Base-by-base conservation (phyloP, 2,797 vertebrate species). In the Sebastes kiyomatsui region DNA sequence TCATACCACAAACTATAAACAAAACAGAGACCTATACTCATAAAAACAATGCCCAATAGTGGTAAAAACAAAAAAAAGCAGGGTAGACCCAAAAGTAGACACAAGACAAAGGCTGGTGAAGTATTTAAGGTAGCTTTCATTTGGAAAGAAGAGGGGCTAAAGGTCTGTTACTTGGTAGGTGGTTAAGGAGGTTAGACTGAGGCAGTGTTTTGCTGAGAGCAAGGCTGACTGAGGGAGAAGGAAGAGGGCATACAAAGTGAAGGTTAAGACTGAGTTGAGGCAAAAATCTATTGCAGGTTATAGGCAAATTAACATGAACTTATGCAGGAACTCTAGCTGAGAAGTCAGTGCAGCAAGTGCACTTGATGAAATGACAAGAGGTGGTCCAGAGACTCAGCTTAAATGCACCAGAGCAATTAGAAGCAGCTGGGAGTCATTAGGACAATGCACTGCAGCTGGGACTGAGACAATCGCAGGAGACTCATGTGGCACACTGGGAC, bases 341-440 rank as follows among this genome's bases (percentile, higher is more conserved):
- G 7, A 67, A 38, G 32, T 35, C 59, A 49, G 22, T 9, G 27
- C 6, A 52, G 9, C 55, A 11, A 20, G 27, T 10, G 6, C 52
- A 75, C 62, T 33, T 25, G 35, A 32, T 61, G 32, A 80, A 42
- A 22, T 13, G 56, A 42, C 16, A 28, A 61, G 35, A 75, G 58
- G 22, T 4, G 4, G 42, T 18, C 67, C 16, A 38, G 52, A 58
- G 56, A 75, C 54, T 16, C 1, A 0, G 28, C 30, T 76, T 72
- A 69, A 84, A 79, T 82, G 76, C 55, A 59, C 70, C 28, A 27
- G 27, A 60, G 42, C 38, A 54, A 71, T 81, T 69, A 68, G 22
- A 5, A 80, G 69, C 75, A 75, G 69, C 66, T 81, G 66, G 27
- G 38, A 72, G 52, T 65, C 38, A 68, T 52, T 2, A 42, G n/a